Evolutionary conservation across 2,113 vertebrate species (phyloP), one percentile per base, ranked within the genome.

Genomic region (Scomber scombrus): DNA sequence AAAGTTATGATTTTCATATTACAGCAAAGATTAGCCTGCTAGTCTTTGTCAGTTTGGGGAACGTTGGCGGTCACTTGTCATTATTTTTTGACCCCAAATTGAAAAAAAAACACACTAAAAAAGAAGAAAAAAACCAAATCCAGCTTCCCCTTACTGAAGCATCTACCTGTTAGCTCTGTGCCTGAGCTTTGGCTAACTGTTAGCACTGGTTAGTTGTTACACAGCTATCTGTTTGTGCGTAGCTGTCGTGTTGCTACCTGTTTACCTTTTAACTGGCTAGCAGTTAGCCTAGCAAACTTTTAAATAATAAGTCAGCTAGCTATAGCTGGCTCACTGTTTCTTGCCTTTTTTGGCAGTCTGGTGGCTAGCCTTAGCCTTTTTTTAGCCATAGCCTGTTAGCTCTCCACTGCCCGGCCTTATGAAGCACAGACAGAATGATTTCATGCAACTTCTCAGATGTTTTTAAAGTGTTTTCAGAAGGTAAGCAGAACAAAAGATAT

Each of bases 361-460:
- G 66, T 71, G 66, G 89, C 77, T 88, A 91, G 72, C 83, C 54
- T 84, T 88, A 91, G 90, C 81, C 86, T 66, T 71, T 12, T 74
- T 68, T 87, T 85, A 90, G 84, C 86, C 77, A 78, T 90, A 88
- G 80, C 61, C 65, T 82, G 56, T 82, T 86, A 90, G 88, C 88
- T 75, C 74, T 85, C 71, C 81, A 88, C 92, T 87, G 85, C 88
- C 83, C 61, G 58, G 88, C 89, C 89, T 92, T 89, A 89, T 11
- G 0, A 82, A 83, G 51, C 51, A 79, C 75, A 90, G 65, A 82
- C 55, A 49, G 58, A 82, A 81, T 52, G 45, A 78, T 71, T 63
- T 58, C 34, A 40, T 40, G 34, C n/a, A 26, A 58, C 43, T 40
- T 5, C 16, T 67, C 43, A 66, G 23, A 51, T 57, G 51, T 29